Evolutionary conservation across 2,797 vertebrate genomes (phyloP), one percentile per base, ranked within the genome.

Genomic region (Antennarius maculatus): DNA sequence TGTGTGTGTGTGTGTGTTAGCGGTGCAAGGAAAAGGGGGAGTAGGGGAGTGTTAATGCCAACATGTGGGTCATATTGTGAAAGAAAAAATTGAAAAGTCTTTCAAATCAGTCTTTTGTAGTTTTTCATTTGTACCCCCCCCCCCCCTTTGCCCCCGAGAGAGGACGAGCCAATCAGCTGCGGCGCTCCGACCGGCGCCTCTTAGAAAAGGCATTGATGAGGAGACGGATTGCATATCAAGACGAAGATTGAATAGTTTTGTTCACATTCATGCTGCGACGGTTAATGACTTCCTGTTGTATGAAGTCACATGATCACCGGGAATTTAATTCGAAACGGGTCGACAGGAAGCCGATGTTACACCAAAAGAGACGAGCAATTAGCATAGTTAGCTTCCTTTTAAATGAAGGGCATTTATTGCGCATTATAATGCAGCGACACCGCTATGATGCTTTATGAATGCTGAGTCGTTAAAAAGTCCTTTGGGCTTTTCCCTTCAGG

Each of bases 21-120:
- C 57, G 63, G 16, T 51, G 31, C 58, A 45, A 53, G 43, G 52
- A 42, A 23, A 23, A 23, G 23, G 31, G 67, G 80, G 68, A 74
- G 71, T 17, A 59, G 66, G 71, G 53, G 54, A 86, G 84, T 75
- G 80, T 60, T 71, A 74, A 67, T n/a, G 27, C 54, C 51, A 71
- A 63, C 46, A 58, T 67, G 34, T 69, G 63, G 50, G 31, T 71
- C 63, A 54, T 48, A 47, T 52, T 12, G 29, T 60, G 39, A 61
- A 71, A 34, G 17, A 29, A 34, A 65, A 64, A 72, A 66, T 41
- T 7, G 42, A 63, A 41, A 75, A 52, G 41, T 46, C 15, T 79
- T 70, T 68, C 2, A 62, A 47, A 78, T 51, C 45, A 58, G 52
- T 11, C 54, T 51, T 23, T 45, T 53, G 4, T 58, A 27, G 45